phyloP scores from a whole-genome alignment of 1,140 invertebrate genomes.

The Apis mellifera region Amel_HAv3.1 CM009938.2:10586001-10586500 shows the following conservation, averaged over 20 bases:
- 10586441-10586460: no score
- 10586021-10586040: not conserved
- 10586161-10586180: not conserved
- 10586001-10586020: not conserved
- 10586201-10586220: slow-evolving; percentile 15
- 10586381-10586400: not conserved
- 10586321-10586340: slow-evolving; percentile 31
- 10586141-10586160: not conserved
- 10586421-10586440: no score
- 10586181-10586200: slow-evolving; percentile 35
- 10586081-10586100: slow-evolving; percentile 34
- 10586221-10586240: slow-evolving; percentile 10
- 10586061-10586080: not conserved
- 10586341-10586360: slow-evolving; percentile 21
- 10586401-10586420: no score
- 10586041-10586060: not conserved
- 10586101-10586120: slow-evolving; percentile 35
- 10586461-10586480: not conserved
- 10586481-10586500: no score
- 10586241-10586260: slow-evolving; percentile 46
- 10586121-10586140: not conserved
- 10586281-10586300: slow-evolving; percentile 19
- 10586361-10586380: not conserved
- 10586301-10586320: slow-evolving; percentile 42
- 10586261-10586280: slow-evolving; percentile 41